Base-by-base conservation (phyloP, 2,888 invertebrate genomes). In the Protodeltote pygarga region DNA sequence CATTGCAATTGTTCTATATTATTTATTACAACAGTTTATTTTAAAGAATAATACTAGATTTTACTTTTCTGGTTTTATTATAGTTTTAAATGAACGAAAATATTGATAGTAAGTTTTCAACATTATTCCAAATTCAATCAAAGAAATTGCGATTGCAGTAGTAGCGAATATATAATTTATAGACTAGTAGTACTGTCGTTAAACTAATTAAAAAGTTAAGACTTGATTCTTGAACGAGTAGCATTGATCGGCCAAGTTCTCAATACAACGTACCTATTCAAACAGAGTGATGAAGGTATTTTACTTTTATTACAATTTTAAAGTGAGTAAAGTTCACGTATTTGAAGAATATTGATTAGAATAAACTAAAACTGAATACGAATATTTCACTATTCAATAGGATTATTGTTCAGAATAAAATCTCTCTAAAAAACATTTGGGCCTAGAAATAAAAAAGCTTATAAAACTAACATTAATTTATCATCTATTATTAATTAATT, bases 181-280 rank as follows among this genome's bases (percentile, higher is more conserved):
- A 29, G 3, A 8, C n/a, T n/a, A 29, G 80, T 81, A 79, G 83
- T 84, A 79, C 83, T 83, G 83, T 81, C 81, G 77, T 78, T 79
- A 75, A 88, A 88, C 85, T 87, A 86, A 89, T 89, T 89, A 87
- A 85, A 88, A 89, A 87, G 83, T 89, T 87, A 44, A 59, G 71
- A 73, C 77, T 75, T 74, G 76, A 79, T 81, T 79, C 73, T 65
- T 71, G 72, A 75, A 73, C 68, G 70, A 65, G 70, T 69, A 68
- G 66, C 64, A 65, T 68, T 71, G 71, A 71, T 69, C 70, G 62
- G 51, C 58, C 53, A 55, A 65, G 68, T 69, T 49, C 59, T 76
- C 68, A 67, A 71, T 77, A 75, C 71, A 48, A 39, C n/a, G n/a
- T n/a, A n/a, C n/a, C n/a, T n/a, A 60, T 51, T 60, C 16, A 11